These are phyloP conservation scores for Enteromius paludinosus DNA, from an alignment of 2,797 vertebrate genomes.

Conservation along the genomic window DNA sequence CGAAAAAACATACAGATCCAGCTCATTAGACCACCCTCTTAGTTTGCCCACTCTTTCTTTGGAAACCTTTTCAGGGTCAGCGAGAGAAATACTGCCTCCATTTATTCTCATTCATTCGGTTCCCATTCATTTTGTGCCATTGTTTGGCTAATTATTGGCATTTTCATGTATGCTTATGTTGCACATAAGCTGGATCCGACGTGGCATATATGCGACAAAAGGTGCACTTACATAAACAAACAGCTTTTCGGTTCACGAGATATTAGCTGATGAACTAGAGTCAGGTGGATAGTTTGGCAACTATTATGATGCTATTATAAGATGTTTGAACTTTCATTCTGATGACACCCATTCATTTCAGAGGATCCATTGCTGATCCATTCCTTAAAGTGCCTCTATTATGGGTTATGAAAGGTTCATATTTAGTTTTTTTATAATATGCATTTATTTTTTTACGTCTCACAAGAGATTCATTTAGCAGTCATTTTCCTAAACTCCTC, in stretches of 20 bases:
- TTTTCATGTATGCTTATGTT: background rate
- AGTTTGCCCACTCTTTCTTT: conserved; percentile 6
- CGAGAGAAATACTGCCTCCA: background rate
- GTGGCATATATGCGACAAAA: background rate
- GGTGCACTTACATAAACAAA: background rate
- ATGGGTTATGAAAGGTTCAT: too few relatives aligned
- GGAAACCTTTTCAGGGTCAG: conserved; percentile 11
- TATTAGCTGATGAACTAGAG: background rate
- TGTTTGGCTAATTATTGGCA: conserved; percentile 2
- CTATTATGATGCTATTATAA: background rate
- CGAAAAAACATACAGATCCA: conserved; percentile 34
- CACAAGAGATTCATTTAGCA: too few relatives aligned
- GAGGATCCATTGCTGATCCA: too few relatives aligned
- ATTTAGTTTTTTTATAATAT: too few relatives aligned
- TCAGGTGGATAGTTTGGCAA: background rate
- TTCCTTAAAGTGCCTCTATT: too few relatives aligned
- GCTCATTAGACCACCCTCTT: conserved; percentile 34
- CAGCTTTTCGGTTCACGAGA: background rate
- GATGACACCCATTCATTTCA: too few relatives aligned
- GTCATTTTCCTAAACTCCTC: too few relatives aligned
- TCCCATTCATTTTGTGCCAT: background rate
- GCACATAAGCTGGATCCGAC: background rate
- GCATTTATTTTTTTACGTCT: too few relatives aligned
- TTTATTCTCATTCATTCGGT: background rate
- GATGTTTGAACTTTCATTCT: background rate